Conservation (phyloP, 2,888 invertebrate species). For the Metacarcinus magister region DNA sequence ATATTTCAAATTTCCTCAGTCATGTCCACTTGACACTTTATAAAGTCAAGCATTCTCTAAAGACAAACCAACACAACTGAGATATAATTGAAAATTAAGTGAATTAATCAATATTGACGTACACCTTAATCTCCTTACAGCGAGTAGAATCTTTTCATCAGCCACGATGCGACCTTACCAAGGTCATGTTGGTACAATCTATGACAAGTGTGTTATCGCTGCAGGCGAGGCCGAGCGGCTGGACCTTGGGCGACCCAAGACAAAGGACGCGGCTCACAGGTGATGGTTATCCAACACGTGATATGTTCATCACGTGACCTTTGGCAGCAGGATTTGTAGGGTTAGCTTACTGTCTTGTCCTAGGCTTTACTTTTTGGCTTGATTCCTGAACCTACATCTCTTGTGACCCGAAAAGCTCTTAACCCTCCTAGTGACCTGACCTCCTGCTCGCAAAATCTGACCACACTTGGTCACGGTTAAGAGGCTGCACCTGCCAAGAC, state of each 20-base stretch:
- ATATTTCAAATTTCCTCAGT: neutral
- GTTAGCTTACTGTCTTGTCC: neutral
- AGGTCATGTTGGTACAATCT: neutral
- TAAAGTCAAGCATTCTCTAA: neutral
- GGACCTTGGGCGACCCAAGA: neutral
- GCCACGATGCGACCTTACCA: neutral
- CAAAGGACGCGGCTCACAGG: neutral
- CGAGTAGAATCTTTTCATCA: neutral
- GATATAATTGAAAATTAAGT: neutral
- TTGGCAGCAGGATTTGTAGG: neutral
- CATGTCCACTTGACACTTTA: neutral
- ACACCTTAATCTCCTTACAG: neutral
- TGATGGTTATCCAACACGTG: constrained; percentile 7
- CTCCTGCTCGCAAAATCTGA: neutral
- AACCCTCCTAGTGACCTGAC: neutral
- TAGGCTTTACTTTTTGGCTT: neutral
- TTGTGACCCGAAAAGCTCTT: neutral
- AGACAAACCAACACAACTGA: neutral
- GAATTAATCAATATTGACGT: neutral
- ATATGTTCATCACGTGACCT: neutral
- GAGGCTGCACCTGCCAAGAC: neutral
- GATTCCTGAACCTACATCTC: neutral
- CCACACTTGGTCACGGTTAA: neutral
- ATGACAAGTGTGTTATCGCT: neutral
- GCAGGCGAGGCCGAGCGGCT: neutral